Evolutionary conservation across 2,888 invertebrate genomes (phyloP).

Genomic region (Drosophila macrospina): DNA sequence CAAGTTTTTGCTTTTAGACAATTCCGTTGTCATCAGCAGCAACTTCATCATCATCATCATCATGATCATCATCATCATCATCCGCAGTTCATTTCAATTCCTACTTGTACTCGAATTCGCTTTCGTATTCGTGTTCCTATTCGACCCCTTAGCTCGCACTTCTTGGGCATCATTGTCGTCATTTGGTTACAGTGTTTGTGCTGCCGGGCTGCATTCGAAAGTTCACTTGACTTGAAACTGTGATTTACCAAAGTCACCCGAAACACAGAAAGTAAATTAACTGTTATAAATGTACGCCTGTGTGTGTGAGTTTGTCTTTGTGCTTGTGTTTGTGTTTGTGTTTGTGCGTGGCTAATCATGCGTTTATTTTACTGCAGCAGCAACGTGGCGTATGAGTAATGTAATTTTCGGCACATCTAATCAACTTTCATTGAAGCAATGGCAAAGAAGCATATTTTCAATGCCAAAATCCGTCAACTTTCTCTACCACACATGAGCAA

Average conservation of each 20-base stretch:
- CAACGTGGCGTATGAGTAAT: slow-evolving; percentile 41
- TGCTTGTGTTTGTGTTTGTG: slow-evolving; percentile 22
- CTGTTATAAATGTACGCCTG: slow-evolving; percentile 60
- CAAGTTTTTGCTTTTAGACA: slow-evolving; percentile 71
- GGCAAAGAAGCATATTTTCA: slow-evolving; percentile 12
- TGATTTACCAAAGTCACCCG: slow-evolving; percentile 69
- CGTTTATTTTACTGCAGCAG: slow-evolving; percentile 36
- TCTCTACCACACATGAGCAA: neutral
- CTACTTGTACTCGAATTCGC: slow-evolving; percentile 5
- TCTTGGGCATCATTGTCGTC: slow-evolving; percentile 26
- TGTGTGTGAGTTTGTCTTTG: slow-evolving; percentile 19
- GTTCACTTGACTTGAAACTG: slow-evolving; percentile 54
- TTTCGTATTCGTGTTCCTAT: neutral
- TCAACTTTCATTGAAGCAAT: slow-evolving; percentile 33
- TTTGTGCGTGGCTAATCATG: slow-evolving; percentile 42
- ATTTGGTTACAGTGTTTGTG: slow-evolving; percentile 35
- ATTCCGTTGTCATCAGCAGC: slow-evolving; percentile 35
- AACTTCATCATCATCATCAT: slow-evolving; percentile 34
- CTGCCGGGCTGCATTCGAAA: slow-evolving; percentile 53
- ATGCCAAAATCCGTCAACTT: neutral
- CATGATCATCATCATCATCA: slow-evolving; percentile 37
- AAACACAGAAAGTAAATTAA: slow-evolving; percentile 74
- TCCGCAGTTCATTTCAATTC: slow-evolving; percentile 20
- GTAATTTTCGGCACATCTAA: slow-evolving; percentile 35
- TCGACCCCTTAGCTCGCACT: slow-evolving; percentile 5